Conservation (phyloP, 2,888 invertebrate genomes). For the Ctenicera cuprea region DNA sequence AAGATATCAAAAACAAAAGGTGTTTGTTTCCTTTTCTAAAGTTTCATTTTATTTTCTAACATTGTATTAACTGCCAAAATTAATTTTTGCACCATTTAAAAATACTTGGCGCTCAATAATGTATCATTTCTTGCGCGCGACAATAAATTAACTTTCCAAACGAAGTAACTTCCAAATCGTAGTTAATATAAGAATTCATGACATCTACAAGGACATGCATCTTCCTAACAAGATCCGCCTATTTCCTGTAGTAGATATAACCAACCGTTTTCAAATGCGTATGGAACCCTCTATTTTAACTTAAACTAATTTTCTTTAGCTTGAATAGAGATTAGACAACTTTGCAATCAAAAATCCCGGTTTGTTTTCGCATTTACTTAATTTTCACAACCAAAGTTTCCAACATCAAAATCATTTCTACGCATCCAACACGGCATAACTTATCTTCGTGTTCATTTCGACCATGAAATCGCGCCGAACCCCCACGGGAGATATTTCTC, state of each 20-base stretch:
- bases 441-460: slow-evolving; percentile 47
- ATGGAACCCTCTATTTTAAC: slow-evolving; percentile 44
- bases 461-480: slow-evolving; percentile 53
- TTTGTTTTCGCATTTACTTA: not conserved
- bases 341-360: not conserved
- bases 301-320: slow-evolving; percentile 41
- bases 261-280: slow-evolving; percentile 52
- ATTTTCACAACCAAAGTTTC: not conserved
- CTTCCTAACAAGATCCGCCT: slow-evolving; percentile 61
- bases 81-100: not conserved
- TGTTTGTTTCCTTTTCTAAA: too few species aligned
- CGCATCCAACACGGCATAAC: slow-evolving; percentile 39
- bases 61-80: too few species aligned
- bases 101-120: too few species aligned
- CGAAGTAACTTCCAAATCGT: slow-evolving; percentile 44
- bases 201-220: slow-evolving; percentile 54
- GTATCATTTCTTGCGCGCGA: slow-evolving; percentile 4
- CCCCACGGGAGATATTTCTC: slow-evolving; percentile 51
- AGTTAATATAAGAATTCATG: slow-evolving; percentile 49
- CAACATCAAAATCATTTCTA: not conserved
- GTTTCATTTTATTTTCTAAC: too few species aligned
- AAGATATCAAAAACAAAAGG: too few species aligned
- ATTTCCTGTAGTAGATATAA: slow-evolving; percentile 57
- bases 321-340: too few species aligned
- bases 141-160: slow-evolving; percentile 39